Evolutionary conservation across 2,113 vertebrate genomes (phyloP), one percentile per base, ranked within the genome.

Genomic region (Anarhynchus alexandrinus): DNA sequence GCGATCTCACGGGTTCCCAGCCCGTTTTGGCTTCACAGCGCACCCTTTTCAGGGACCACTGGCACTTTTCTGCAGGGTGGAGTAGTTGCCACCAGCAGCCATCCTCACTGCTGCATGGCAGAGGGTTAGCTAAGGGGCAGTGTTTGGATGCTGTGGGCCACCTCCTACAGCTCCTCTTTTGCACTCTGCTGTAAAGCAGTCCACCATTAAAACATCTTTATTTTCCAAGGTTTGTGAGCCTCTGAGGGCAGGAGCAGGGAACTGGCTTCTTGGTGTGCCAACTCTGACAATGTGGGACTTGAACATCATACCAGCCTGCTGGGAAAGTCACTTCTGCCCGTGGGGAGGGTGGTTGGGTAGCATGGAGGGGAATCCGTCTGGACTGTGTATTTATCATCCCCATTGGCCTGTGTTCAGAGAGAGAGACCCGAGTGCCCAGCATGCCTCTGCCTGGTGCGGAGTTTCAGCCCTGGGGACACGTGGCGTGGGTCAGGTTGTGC

Each of bases 281-380:
- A 10, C 25, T 62, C 45, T 82, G 40, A 65, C 78, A 23, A 0
- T 4, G 3, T 2, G 3, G 32, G 38, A 42, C 58, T 91, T 71
- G 40, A 82, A 30, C 54, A 52, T 81, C 43, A 12, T 51, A 67
- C 12, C 42, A 62, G 13, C 29, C 30, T 21, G 1, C 25, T 10
- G 3, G 59, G 40, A 36, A 66, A 76, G 25, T n/a, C 0, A 1
- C 15, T 87, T 59, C 69, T 93, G 51, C 58, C 38, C 1, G 0
- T 69, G 36, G 25, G 32, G 19, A 54, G 26, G 23, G 10, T 54
- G 19, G 19, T 15, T 74, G 58, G 12, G 13, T 67, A 15, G 27
- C 1, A 0, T 1, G 4, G 43, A 84, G 57, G 30, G 47, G 26
- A 89, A 22, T 82, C 0, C 0, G 4, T 77, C 70, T 82, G 80